A percentile compares a stretch with the other conserved stretches of the same genome.
Evolutionary conservation across 2,113 vertebrate genomes (phyloP).

Genomic region (Stegostoma tigrinum): DNA sequence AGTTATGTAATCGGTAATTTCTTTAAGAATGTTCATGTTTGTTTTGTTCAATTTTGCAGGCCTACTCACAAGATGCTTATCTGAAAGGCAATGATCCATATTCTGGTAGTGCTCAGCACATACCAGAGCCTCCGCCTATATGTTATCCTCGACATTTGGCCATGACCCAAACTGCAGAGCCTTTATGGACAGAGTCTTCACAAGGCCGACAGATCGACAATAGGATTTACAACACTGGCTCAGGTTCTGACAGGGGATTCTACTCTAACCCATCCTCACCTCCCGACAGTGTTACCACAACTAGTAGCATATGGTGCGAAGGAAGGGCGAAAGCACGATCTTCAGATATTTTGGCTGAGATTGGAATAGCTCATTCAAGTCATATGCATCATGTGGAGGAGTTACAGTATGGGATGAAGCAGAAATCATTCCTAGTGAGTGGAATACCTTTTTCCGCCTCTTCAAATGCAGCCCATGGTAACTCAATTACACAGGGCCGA

Average conservation of each 20-base stretch:
- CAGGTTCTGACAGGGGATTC: constrained; percentile 38
- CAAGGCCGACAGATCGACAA: constrained; percentile 51
- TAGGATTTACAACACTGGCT: constrained; percentile 57
- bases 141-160: constrained; percentile 69
- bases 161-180: constrained; percentile 46
- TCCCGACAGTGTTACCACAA: constrained; percentile 54
- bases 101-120: constrained; percentile 76
- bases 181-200: constrained; percentile 47
- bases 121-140: constrained; percentile 80
- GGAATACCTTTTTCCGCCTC: constrained; percentile 60
- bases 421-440: constrained; percentile 51
- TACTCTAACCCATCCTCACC: constrained; percentile 55
- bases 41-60: constrained; percentile 56
- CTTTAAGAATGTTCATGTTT: not conserved
- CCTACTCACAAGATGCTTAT: constrained; percentile 93
- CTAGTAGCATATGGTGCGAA: constrained; percentile 53
- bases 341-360: constrained; percentile 37
- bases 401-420: constrained; percentile 63
- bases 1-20: not conserved
- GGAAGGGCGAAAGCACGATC: constrained; percentile 40
- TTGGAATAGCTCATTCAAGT: constrained; percentile 59
- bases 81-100: constrained; percentile 86
- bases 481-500: constrained; percentile 38
- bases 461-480: constrained; percentile 40
- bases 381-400: constrained; percentile 63